phyloP scores from a whole-genome alignment of 2,113 vertebrate genomes.

The Phylloscopus trochilus region DNA sequence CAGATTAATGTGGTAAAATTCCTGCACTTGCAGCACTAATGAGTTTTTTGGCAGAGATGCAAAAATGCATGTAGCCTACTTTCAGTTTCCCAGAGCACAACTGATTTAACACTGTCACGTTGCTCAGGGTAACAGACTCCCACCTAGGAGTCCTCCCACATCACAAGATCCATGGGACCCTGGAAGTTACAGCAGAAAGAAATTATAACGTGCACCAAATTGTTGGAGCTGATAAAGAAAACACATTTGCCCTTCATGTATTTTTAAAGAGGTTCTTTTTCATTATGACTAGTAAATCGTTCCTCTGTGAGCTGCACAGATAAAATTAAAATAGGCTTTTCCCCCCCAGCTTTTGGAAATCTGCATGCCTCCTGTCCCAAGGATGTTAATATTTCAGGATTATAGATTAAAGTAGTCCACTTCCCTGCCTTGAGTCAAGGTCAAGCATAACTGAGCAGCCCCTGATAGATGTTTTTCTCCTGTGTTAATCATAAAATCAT shows the following conservation, averaged over 20 bases:
- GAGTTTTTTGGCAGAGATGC: conserved; percentile 30
- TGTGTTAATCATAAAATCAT: background rate
- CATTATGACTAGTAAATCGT: conserved; percentile 48
- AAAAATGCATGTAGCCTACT: conserved; percentile 37
- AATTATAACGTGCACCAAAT: conserved; percentile 51
- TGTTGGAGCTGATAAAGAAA: conserved; percentile 67
- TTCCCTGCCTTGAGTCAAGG: background rate
- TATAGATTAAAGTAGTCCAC: background rate
- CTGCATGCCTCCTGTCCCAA: background rate
- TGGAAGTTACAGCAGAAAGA: conserved; percentile 56
- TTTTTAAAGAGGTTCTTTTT: conserved; percentile 70
- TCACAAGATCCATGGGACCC: conserved; percentile 54
- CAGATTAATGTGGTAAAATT: background rate
- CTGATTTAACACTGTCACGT: conserved; percentile 34
- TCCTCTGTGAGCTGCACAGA: conserved; percentile 19
- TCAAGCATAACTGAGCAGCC: background rate
- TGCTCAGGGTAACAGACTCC: conserved; percentile 62
- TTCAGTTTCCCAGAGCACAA: conserved; percentile 48
- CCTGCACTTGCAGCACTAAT: background rate
- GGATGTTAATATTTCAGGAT: background rate
- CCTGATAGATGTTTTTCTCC: background rate
- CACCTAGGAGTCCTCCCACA: conserved; percentile 12
- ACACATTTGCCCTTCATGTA: conserved; percentile 66
- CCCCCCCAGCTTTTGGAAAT: background rate
- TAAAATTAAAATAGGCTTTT: background rate